Evolutionary conservation across 37 sponge, comb jelly and placozoan genomes (phyloP).

Genomic region (Crambe crambe): DNA sequence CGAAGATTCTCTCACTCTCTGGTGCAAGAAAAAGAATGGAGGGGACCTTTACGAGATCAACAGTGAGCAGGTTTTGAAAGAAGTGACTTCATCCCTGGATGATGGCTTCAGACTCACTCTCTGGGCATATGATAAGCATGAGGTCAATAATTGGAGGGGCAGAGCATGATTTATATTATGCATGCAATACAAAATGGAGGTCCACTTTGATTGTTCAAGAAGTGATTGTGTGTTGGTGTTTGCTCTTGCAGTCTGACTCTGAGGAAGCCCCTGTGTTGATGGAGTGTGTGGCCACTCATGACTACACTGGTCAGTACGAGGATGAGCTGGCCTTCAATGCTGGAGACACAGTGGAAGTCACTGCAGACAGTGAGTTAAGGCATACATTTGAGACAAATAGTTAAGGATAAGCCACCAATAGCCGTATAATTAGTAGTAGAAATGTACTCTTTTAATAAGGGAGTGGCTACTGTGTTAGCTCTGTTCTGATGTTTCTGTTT

Average conservation of each 20-base stretch:
- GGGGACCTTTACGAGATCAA: conserved; percentile 54
- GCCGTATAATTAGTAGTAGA: too few species aligned
- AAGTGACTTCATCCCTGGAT: conserved; percentile 25
- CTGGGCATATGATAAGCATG: conserved; percentile 86
- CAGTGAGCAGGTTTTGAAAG: conserved; percentile 31
- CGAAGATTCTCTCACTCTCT: conserved; percentile 58
- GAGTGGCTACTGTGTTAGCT: too few species aligned
- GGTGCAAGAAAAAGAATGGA: conserved; percentile 65
- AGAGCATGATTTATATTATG: too few species aligned
- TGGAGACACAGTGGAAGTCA: conserved; percentile 72
- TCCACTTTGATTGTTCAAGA: too few species aligned
- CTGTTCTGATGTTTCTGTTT: too few species aligned
- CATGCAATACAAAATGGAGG: too few species aligned
- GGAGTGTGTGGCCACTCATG: conserved; percentile 60
- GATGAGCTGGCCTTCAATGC: conserved; percentile 77
- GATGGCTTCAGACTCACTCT: conserved; percentile 71
- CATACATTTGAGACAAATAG: too few species aligned
- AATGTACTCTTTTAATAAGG: too few species aligned
- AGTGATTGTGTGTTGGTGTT: too few species aligned
- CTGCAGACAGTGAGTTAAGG: conserved; percentile 69
- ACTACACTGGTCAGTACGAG: conserved; percentile 56
- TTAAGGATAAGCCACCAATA: too few species aligned
- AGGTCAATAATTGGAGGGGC: conserved; percentile 55
- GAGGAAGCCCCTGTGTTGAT: conserved; percentile 13
- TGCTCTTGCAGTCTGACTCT: not conserved